A percentile compares a stretch with the other conserved stretches of the same genome.
phyloP scores from a whole-genome alignment of 2,888 invertebrate genomes.

The Monopis laevigella region DNA sequence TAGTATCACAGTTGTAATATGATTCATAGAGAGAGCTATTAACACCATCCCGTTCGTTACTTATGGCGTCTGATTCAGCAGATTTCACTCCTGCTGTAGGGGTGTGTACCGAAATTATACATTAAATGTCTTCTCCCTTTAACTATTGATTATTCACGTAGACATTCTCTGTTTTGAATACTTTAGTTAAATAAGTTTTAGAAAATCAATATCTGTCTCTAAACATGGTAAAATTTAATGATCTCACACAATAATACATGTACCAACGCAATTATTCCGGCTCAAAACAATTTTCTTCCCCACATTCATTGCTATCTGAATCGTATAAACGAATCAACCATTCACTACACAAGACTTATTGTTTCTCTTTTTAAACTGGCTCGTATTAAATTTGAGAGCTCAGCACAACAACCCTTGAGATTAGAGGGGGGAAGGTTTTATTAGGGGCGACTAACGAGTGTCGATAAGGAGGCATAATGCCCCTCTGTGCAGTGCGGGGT shows the following conservation, averaged over 20 bases:
- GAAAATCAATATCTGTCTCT: too few species aligned
- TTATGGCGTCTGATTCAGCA: slow-evolving; percentile 30
- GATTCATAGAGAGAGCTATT: slow-evolving; percentile 30
- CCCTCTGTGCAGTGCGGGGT: slow-evolving; percentile 28
- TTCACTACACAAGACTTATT: slow-evolving; percentile 25
- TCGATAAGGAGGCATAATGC: slow-evolving; percentile 59
- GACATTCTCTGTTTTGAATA: neutral
- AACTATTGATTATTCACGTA: slow-evolving; percentile 45
- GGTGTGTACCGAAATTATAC: slow-evolving; percentile 33
- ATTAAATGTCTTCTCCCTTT: slow-evolving; percentile 15
- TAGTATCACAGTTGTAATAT: slow-evolving; percentile 34
- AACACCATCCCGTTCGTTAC: slow-evolving; percentile 25
- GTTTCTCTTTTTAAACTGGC: slow-evolving; percentile 58
- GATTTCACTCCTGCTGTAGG: slow-evolving; percentile 19
- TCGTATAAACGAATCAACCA: slow-evolving; percentile 14
- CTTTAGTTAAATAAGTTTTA: neutral
- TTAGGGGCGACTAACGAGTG: slow-evolving; percentile 63
- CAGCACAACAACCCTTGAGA: slow-evolving; percentile 50
- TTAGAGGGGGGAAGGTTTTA: slow-evolving; percentile 56
- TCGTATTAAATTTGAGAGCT: slow-evolving; percentile 60
- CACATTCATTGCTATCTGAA: slow-evolving; percentile 13
- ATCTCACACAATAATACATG: too few species aligned
- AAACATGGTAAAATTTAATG: too few species aligned
- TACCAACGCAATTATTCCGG: neutral
- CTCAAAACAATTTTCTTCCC: slow-evolving; percentile 2